Conservation (phyloP, 2,113 vertebrate genomes). For the Microcebus jonahi region DNA sequence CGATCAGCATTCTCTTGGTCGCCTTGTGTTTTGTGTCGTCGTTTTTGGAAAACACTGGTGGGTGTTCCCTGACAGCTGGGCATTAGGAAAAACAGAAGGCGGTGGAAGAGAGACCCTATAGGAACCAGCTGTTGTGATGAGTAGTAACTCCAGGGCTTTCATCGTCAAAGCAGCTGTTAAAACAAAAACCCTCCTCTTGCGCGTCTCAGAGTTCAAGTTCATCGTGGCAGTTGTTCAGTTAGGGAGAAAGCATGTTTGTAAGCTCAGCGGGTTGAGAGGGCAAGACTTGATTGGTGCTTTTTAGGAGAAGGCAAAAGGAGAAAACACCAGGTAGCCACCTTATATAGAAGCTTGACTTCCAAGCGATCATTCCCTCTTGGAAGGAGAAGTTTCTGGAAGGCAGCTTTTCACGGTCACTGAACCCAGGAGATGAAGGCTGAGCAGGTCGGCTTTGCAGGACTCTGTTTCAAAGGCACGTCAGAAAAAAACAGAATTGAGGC, state of each 20-base stretch:
- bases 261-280: not conserved
- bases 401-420: not conserved
- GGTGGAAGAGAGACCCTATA: conserved; percentile 27
- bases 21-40: conserved; percentile 2
- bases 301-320: not conserved
- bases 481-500: not conserved
- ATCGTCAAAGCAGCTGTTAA: conserved; percentile 71
- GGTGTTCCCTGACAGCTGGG: conserved; percentile 54
- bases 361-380: not conserved
- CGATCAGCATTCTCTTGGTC: not conserved
- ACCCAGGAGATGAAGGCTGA: not conserved
- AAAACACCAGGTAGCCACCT: conserved; percentile 11
- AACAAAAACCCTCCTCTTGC: conserved; percentile 67
- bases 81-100: not conserved
- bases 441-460: not conserved
- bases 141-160: not conserved
- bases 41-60: conserved; percentile 2
- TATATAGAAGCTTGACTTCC: not conserved
- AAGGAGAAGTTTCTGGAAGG: conserved; percentile 5
- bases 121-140: conserved; percentile 45
- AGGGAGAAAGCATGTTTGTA: conserved; percentile 58
- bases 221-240: conserved; percentile 8
- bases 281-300: not conserved
- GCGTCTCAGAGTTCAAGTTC: conserved; percentile 64
- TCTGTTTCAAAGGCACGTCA: not conserved